phyloP scores from a whole-genome alignment of 2,797 vertebrate species.

The Rhodeus uyekii region DNA sequence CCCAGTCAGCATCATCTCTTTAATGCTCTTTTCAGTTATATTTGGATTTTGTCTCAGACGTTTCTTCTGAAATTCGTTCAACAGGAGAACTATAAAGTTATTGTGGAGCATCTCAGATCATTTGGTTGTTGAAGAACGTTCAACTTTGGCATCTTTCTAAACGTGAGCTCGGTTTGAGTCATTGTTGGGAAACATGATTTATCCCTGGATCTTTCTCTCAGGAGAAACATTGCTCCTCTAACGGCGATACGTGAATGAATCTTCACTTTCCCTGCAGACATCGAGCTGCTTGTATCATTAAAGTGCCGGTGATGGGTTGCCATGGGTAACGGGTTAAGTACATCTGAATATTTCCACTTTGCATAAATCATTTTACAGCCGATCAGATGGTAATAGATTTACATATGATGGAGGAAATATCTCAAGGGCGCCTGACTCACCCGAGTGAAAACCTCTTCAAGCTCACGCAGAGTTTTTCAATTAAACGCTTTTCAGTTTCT shows the following conservation, averaged over 20 bases:
- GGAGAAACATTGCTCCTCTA: background rate
- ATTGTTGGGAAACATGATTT: background rate
- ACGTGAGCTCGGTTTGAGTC: background rate
- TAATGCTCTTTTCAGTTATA: no score
- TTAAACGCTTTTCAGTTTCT: background rate
- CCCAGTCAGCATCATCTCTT: no score
- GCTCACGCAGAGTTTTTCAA: background rate
- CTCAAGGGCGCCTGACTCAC: slow-evolving; percentile 8
- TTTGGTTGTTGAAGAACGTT: background rate
- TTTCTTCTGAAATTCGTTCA: no score
- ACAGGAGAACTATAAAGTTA: background rate
- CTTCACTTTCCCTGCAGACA: background rate
- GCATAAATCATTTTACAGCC: slow-evolving; percentile 32
- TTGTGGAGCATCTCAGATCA: background rate
- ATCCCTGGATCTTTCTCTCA: background rate
- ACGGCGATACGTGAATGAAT: background rate
- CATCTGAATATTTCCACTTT: slow-evolving; percentile 38
- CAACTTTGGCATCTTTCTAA: background rate
- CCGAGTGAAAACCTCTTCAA: background rate
- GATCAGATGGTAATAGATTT: slow-evolving; percentile 25
- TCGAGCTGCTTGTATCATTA: slow-evolving; percentile 2
- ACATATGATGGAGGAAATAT: slow-evolving; percentile 15
- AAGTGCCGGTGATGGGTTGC: slow-evolving; percentile 40
- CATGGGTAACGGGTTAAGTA: slow-evolving; percentile 46
- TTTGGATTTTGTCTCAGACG: no score